These are phyloP conservation scores for Boulengeromyrus knoepffleri DNA, from an alignment of 2,113 vertebrate species.

Conservation along the genomic window DNA sequence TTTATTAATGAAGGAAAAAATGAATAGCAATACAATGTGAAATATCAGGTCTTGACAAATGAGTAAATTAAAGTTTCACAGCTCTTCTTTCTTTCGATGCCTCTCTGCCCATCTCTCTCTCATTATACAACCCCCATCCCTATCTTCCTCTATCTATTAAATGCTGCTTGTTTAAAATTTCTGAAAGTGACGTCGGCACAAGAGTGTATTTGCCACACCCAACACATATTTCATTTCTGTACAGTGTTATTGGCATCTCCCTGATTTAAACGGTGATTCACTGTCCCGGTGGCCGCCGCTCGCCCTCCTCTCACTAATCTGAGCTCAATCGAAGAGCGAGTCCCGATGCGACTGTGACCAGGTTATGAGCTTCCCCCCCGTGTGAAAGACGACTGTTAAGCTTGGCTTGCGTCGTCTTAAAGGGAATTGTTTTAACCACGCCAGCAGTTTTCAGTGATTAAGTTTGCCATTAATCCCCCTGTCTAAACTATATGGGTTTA, in stretches of 20 bases:
- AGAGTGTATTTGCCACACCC: conserved; percentile 23
- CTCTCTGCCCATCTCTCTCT: conserved; percentile 29
- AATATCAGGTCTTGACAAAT: conserved; percentile 49
- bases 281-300: background rate
- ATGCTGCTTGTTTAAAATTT: conserved; percentile 60
- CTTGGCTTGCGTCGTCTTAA: conserved; percentile 1
- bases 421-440: background rate
- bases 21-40: conserved; percentile 49
- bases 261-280: conserved; percentile 33
- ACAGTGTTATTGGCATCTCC: conserved; percentile 56
- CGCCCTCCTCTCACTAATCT: conserved; percentile 33
- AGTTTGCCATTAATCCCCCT: background rate
- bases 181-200: conserved; percentile 48
- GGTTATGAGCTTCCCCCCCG: background rate
- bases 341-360: background rate
- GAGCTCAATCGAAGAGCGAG: conserved; percentile 23
- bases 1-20: conserved; percentile 38
- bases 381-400: background rate
- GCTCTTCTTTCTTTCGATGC: conserved; percentile 43
- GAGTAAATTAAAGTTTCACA: conserved; percentile 49
- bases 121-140: background rate
- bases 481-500: background rate
- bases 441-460: background rate
- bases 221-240: conserved; percentile 47
- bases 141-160: conserved; percentile 27